Evolutionary conservation across 2,113 vertebrate species (phyloP), one percentile per base, ranked within the genome.

Genomic region (Eira barbara): DNA sequence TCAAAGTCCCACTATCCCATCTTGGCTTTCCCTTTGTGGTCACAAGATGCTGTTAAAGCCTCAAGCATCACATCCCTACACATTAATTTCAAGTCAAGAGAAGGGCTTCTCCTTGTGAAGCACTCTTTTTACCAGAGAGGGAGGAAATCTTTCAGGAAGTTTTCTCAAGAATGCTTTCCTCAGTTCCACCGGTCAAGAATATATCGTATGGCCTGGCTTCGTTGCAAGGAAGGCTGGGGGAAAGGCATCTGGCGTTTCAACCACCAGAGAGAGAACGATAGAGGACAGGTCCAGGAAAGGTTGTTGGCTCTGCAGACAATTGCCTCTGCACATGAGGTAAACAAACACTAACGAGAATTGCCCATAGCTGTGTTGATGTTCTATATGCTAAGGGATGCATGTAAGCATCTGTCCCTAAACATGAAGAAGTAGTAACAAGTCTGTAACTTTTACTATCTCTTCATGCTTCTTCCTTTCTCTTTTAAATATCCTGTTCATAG

Each of bases 311-410:
- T 7, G 11, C 42, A 42, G 18, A 84, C 11, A n/a, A 7, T 29
- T 5, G 10, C 29, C 10, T 49, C 29, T 89, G 49, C 34, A 23
- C 63, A 6, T 7, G 13, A 82, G 87, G 34, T 42, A 4, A 13
- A 9, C 34, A 67, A 85, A 36, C 13, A 5, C 34, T 25, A 4
- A 31, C 4, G 7, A 69, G 73, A 17, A 65, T 6, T 21, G 25
- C 39, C 9, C 1, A 0, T 12, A 13, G 15, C 11, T 29, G 27
- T 0, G 21, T 18, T 4, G 10, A 3, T 17, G 29, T n/a, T 65
- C 31, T 23, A 0, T 2, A 1, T 45, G 18, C 47, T 45, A 52
- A 86, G 20, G 11, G 31, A 27, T 31, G 13, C 1, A 0, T 4
- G 8, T 7, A 71, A 45, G 3, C 34, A 5, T 36, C 21, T 4